Conservation (phyloP, 2,113 vertebrate species). For the Solenodon paradoxus region DNA sequence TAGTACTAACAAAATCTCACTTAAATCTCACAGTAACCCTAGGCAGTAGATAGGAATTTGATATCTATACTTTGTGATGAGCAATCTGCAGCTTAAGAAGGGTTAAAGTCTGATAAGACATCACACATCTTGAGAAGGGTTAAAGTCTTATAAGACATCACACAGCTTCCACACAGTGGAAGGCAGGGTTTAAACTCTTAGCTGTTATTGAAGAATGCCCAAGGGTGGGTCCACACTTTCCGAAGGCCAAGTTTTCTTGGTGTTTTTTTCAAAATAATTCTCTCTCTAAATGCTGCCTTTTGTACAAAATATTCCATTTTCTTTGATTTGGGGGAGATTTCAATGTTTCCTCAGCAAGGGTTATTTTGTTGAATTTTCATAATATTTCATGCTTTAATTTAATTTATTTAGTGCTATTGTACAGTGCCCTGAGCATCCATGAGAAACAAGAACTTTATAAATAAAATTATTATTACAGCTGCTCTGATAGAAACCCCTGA, state of each 20-base stretch:
- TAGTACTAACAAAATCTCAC: background rate
- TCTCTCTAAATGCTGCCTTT: background rate
- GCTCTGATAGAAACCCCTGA: conserved; percentile 59
- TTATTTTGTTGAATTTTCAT: conserved; percentile 67
- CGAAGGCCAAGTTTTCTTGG: background rate
- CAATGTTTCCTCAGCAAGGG: background rate
- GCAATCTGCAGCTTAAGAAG: background rate
- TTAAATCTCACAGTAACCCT: background rate
- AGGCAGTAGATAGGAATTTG: background rate
- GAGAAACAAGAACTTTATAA: conserved; percentile 64
- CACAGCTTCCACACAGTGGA: background rate
- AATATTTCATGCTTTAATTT: conserved; percentile 75
- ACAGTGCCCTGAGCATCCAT: conserved; percentile 57
- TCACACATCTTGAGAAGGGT: background rate
- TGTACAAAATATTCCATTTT: background rate
- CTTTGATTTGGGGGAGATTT: background rate
- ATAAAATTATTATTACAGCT: conserved; percentile 71
- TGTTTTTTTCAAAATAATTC: background rate
- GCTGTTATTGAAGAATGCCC: background rate
- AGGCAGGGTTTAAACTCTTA: background rate
- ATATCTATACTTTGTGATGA: background rate
- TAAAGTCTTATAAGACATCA: background rate
- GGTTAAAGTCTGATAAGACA: background rate
- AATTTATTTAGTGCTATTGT: conserved; percentile 71
- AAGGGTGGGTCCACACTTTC: accelerated